Base-by-base conservation (phyloP, 2,113 vertebrate genomes). In the Indicator maculatus region DNA sequence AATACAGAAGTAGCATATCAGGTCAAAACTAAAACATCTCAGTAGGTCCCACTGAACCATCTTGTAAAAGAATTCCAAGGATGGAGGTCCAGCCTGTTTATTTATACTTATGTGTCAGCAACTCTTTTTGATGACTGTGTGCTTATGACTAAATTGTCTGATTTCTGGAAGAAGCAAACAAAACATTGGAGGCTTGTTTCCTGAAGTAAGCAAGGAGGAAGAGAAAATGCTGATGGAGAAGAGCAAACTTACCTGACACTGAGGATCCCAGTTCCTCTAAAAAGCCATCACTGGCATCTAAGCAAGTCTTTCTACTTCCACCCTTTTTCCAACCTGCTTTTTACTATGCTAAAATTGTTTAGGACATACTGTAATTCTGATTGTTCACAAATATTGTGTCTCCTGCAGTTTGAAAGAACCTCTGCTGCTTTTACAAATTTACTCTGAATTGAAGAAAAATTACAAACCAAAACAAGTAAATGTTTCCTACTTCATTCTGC, bases 211-310 rank as follows among this genome's bases (percentile, higher is more conserved):
- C 31, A 83, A 82, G 16, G 63, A 83, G 38, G 80, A 95, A 90
- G 66, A 74, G 27, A 95, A 92, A 95, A 45, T 80, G 83, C 79
- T 96, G 83, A 64, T 71, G 69, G 56, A 66, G 61, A 83, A 64
- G 8, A 65, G 33, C 23, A 72, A 82, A 76, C 5, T 88, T 16
- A 8, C 72, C 63, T 89, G 50, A 52, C 0, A 0, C 53, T 28
- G 20, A 61, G n/a, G 56, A 83, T 5, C 8, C 8, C 21, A 45
- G 20, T 64, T 93, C 61, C 79, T 63, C 72, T 91, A 64, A 45
- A 70, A 52, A 52, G n/a, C 2, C 41, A 45, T 65, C 55, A 56
- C 20, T 78, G 41, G 7, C 39, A 61, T 50, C 76, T 69, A 23
- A 50, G 38, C 26, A 65, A 88, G 31, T 33, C 23, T 71, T 86